These are phyloP conservation scores for Cecropterus lyciades DNA, from an alignment of 1,140 invertebrate species.

Conservation along the genomic window DNA sequence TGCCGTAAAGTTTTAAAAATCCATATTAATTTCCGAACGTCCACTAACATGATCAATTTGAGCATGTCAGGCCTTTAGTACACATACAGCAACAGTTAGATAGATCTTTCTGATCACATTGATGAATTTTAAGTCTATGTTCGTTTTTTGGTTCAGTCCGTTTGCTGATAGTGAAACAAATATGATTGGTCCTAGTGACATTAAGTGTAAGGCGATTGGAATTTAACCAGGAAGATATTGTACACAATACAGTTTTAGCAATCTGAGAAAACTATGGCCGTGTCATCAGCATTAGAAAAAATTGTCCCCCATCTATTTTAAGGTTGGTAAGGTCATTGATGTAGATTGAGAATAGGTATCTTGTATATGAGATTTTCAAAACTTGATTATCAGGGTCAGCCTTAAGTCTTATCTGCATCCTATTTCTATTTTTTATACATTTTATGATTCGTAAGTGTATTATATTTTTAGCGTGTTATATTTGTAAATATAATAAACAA, in stretches of 20 bases:
- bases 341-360: background rate
- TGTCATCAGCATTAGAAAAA: conserved; percentile 39
- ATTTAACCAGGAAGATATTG: background rate
- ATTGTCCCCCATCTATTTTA: conserved; percentile 16
- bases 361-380: conserved; percentile 25
- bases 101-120: too few relatives aligned
- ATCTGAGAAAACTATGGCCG: conserved; percentile 17
- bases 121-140: too few relatives aligned
- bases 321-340: background rate
- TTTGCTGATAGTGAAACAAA: too few relatives aligned
- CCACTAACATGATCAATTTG: too few relatives aligned
- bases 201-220: background rate
- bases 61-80: too few relatives aligned
- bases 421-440: conserved; percentile 5
- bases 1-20: too few relatives aligned
- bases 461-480: too few relatives aligned
- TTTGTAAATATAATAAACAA: too few relatives aligned
- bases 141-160: too few relatives aligned
- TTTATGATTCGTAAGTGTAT: background rate
- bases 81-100: too few relatives aligned
- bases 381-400: conserved; percentile 21
- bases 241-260: background rate
- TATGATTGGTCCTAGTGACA: too few relatives aligned
- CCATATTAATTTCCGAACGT: too few relatives aligned
- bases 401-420: conserved; percentile 18